Evolutionary conservation across 2,888 invertebrate species (phyloP), one percentile per base, ranked within the genome.

Genomic region (Nebria salina): DNA sequence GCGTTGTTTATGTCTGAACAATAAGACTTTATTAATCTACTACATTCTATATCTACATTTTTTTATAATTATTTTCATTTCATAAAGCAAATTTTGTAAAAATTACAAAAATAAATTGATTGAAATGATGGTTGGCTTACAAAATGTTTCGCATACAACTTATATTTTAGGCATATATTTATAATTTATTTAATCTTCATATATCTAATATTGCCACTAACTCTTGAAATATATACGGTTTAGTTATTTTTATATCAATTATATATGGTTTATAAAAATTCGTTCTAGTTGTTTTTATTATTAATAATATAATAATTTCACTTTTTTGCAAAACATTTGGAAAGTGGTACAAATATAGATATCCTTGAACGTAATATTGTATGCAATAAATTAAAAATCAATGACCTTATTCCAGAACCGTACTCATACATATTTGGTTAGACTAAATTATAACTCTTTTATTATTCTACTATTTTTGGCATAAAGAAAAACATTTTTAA

Each of bases 1-100:
- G 75, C 80, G 83, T 73, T 73, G 34, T 73, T 73, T 43, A 25
- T 73, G 73, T 34, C 41, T 43, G 73, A 26, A 43, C 42, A 43
- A 54, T 13, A 54, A 54, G 54, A 54, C 11, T 8, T 54, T 13
- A 54, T 6, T 54, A 11, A 54, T 54, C 13, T 11, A 54, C 13
- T 54, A 1, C 54, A 2, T 54, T 73, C 2, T 34, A 5, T 34
- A 34, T 34, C 4, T 34, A 34, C 34, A 34, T 20, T 34, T 34
- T 34, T 34, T 34, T 34, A 34, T 34, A 34, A 34, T 2, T 4
- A 34, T 34, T 2, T 34, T 34, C 34, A 34, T 34, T 5, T 34
- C 34, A 34, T 34, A 34, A 34, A 34, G 1, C 2, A 34, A 0
- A 34, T 34, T 34, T 34, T 34, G 34, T 1, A 34, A 20, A 20